These are phyloP conservation scores for Cynopterus sphinx DNA, from an alignment of 2,797 vertebrate genomes.

Conservation along the genomic window DNA sequence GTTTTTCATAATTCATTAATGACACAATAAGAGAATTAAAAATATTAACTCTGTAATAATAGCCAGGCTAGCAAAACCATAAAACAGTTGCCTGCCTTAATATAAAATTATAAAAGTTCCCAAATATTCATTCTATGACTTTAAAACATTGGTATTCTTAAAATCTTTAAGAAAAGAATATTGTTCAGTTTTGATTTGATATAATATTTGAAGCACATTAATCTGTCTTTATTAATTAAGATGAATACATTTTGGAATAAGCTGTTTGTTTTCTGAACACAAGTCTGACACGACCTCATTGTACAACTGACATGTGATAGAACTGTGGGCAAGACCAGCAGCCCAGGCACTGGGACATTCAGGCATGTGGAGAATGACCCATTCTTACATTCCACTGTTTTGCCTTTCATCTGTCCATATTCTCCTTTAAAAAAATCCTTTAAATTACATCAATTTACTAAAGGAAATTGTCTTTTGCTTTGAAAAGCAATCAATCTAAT, in stretches of 20 bases:
- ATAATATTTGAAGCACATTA: neutral
- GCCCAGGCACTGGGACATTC: neutral
- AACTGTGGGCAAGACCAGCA: neutral
- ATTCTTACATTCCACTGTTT: neutral
- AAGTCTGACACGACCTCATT: neutral
- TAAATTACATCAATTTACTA: neutral
- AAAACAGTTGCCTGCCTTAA: neutral
- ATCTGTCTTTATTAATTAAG: neutral
- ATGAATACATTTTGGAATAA: neutral
- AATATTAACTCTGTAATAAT: neutral
- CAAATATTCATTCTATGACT: neutral
- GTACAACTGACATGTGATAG: neutral
- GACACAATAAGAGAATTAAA: neutral
- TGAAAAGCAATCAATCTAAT: slow-evolving; percentile 4
- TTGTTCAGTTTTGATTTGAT: neutral
- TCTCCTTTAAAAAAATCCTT: neutral
- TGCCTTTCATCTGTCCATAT: neutral
- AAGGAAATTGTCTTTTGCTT: slow-evolving; percentile 26
- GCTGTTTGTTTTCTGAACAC: neutral
- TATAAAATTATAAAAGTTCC: neutral
- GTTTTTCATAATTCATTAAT: neutral
- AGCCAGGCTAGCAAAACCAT: neutral
- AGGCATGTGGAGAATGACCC: neutral
- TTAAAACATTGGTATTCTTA: neutral
- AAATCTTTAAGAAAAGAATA: neutral